A percentile compares a stretch with the other conserved stretches of the same genome.
Conservation (phyloP, 2,113 vertebrate species). For the Mormyrus lacerda region DNA sequence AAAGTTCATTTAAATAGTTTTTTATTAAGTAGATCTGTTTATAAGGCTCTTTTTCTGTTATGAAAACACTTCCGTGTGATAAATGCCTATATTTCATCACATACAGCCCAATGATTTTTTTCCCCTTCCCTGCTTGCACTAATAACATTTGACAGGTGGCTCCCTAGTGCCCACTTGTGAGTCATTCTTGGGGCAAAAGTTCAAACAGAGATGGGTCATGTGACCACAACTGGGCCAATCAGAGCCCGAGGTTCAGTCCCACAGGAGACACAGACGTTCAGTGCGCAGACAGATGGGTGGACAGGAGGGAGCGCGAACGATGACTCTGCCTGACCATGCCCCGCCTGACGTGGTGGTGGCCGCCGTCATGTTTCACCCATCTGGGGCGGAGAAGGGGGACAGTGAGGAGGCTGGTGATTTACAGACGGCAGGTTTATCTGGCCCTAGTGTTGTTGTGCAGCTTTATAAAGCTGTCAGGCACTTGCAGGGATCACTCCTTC, state of each 20-base stretch:
- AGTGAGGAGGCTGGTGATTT: slow-evolving; percentile 10
- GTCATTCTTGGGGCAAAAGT: slow-evolving; percentile 19
- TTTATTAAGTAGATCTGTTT: neutral
- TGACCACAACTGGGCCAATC: slow-evolving; percentile 11
- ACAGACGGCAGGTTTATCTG: slow-evolving; percentile 11
- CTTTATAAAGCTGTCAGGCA: slow-evolving; percentile 15
- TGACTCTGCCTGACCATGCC: neutral
- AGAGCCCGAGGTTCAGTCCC: neutral
- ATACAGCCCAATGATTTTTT: slow-evolving; percentile 1
- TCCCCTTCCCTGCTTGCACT: neutral
- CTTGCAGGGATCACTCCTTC: slow-evolving; percentile 1
- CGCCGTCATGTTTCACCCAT: neutral
- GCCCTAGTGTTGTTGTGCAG: slow-evolving; percentile 6
- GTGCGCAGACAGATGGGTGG: neutral
- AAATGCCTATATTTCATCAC: neutral
- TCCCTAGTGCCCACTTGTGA: slow-evolving; percentile 19
- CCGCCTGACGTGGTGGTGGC: neutral
- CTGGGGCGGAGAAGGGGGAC: neutral
- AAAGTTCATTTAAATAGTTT: neutral
- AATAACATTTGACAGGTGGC: slow-evolving; percentile 23
- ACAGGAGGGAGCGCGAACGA: neutral
- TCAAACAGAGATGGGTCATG: slow-evolving; percentile 12
- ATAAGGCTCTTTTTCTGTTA: neutral
- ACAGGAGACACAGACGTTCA: neutral
- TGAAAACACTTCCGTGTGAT: neutral